A percentile compares a stretch with the other conserved stretches of the same genome.
Conservation (phyloP, 2,888 invertebrate species). For the Thera obeliscata region DNA sequence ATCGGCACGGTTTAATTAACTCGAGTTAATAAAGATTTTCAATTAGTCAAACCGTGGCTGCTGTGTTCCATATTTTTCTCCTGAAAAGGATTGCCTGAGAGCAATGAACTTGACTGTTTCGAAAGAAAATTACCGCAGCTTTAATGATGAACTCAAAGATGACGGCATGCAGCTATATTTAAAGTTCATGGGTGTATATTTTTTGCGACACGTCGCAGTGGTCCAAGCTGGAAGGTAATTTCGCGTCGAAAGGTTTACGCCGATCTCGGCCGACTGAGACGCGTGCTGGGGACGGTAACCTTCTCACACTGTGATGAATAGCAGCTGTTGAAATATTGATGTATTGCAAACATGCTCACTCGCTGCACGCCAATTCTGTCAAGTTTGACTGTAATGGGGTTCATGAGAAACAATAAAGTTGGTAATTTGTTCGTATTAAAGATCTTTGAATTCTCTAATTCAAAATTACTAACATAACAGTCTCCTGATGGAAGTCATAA, state of each 20-base stretch:
- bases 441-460: neutral
- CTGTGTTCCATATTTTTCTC: constrained; percentile 50
- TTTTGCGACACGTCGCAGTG: constrained; percentile 43
- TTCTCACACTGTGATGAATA: constrained; percentile 55
- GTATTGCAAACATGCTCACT: constrained; percentile 44
- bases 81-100: constrained; percentile 46
- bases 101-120: constrained; percentile 55
- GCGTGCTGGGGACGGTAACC: constrained; percentile 41
- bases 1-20: constrained; percentile 58
- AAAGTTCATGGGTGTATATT: constrained; percentile 39
- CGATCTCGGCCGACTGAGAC: constrained; percentile 6
- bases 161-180: constrained; percentile 35
- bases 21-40: constrained; percentile 60
- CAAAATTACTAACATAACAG: neutral
- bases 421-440: neutral
- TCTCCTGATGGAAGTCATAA: neutral
- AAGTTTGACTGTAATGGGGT: constrained; percentile 44
- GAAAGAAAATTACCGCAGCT: constrained; percentile 44
- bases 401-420: constrained; percentile 19
- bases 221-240: constrained; percentile 43
- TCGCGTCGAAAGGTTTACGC: constrained; percentile 33
- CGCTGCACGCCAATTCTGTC: constrained; percentile 41
- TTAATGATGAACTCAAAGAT: constrained; percentile 47
- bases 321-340: constrained; percentile 51
- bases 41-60: constrained; percentile 53